Conservation (phyloP, 2,797 vertebrate genomes). For the Remorina albescens region DNA sequence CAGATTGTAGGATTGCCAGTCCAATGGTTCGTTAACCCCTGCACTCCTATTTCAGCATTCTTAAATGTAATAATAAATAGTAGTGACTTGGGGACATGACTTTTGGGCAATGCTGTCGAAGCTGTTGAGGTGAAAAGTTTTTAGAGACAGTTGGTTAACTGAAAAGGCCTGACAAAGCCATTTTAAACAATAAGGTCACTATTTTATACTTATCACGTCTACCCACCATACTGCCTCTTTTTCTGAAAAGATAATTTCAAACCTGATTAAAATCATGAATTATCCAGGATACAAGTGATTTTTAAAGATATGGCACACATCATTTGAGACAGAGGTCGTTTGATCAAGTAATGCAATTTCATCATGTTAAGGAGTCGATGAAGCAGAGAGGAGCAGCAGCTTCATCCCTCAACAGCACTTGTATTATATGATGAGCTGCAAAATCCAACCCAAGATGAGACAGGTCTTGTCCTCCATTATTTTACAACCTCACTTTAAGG, state of each 20-base stretch:
- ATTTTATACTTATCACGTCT: background rate
- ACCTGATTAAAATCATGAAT: too few relatives aligned
- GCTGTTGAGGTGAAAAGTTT: background rate
- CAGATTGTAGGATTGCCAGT: background rate
- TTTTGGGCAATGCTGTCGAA: background rate
- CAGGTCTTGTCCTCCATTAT: background rate
- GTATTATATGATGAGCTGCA: background rate
- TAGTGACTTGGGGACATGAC: background rate
- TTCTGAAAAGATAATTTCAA: too few relatives aligned
- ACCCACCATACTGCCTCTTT: background rate
- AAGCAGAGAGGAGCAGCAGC: background rate
- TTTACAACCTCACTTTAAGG: background rate
- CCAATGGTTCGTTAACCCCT: background rate
- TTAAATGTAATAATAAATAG: conserved; percentile 3
- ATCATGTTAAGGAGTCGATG: background rate
- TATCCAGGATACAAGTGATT: background rate
- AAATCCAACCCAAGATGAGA: background rate
- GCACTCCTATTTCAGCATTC: background rate
- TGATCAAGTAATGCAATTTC: background rate
- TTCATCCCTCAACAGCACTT: conserved; percentile 1
- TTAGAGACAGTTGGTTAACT: background rate
- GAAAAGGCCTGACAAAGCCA: too few relatives aligned
- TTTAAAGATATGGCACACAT: background rate
- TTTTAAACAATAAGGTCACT: background rate
- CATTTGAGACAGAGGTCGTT: background rate